These are phyloP conservation scores for Mormyrus hasselquistii DNA, from an alignment of 2,797 vertebrate species.

Conservation along the genomic window DNA sequence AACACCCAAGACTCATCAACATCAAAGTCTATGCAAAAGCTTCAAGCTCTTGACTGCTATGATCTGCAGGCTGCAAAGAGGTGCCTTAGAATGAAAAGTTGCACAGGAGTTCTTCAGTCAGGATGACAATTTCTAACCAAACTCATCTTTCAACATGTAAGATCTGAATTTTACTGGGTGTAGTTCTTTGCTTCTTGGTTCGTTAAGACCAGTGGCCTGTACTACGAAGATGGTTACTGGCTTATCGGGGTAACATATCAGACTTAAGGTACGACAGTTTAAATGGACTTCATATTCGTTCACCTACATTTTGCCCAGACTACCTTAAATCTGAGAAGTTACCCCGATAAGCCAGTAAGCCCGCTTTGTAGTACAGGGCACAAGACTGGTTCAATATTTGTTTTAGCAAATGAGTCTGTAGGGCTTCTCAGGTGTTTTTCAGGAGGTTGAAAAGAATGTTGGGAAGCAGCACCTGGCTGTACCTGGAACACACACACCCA, in stretches of 20 bases:
- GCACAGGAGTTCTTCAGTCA: conserved; percentile 26
- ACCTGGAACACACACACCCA: not conserved
- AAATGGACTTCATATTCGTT: no score
- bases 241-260: no score
- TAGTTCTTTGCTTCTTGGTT: not conserved
- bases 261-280: no score
- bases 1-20: conserved; percentile 31
- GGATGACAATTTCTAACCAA: conserved; percentile 27
- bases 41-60: conserved; percentile 35
- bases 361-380: no score
- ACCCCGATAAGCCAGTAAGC: no score
- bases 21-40: conserved; percentile 39
- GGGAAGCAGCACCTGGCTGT: not conserved
- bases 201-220: not conserved
- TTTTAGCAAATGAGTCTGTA: not conserved
- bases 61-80: conserved; percentile 19
- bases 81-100: not conserved
- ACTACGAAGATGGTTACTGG: no score
- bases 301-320: no score
- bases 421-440: not conserved
- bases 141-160: not conserved
- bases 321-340: no score
- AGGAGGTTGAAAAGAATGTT: not conserved
- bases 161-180: not conserved
- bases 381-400: not conserved